These are phyloP conservation scores for Drosophila dives DNA, from an alignment of 2,888 invertebrate genomes.

Conservation along the genomic window DNA sequence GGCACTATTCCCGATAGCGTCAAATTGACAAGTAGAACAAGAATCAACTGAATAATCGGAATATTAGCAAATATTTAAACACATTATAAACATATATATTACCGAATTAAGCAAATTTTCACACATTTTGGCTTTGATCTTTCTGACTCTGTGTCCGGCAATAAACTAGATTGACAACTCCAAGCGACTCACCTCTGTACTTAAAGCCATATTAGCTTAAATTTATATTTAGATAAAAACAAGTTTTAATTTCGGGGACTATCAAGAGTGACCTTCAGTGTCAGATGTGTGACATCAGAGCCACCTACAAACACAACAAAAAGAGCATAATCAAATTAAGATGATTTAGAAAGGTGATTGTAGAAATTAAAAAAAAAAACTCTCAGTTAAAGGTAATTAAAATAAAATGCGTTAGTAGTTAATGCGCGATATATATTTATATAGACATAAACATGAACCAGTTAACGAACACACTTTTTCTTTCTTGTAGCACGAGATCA, in stretches of 20 bases:
- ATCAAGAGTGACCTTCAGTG: conserved; percentile 27
- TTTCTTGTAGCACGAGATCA: conserved; percentile 8
- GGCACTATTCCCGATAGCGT: conserved; percentile 26
- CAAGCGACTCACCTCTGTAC: conserved; percentile 31
- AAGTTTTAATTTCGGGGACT: conserved; percentile 24
- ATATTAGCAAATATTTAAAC: neutral
- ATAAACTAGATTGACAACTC: conserved; percentile 29
- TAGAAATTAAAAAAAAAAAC: conserved; percentile 1
- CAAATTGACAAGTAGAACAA: conserved; percentile 19
- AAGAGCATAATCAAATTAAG: neutral
- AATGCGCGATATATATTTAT: neutral
- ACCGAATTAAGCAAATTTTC: conserved; percentile 24
- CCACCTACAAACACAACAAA: conserved; percentile 38
- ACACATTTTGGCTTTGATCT: conserved; percentile 38
- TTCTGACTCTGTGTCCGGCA: conserved; percentile 4
- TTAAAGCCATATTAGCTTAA: conserved; percentile 10
- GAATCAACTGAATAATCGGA: conserved; percentile 23
- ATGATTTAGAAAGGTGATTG: conserved; percentile 18
- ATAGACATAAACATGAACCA: neutral
- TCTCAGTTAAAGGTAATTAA: conserved; percentile 12
- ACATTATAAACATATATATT: neutral
- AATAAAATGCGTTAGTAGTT: conserved; percentile 10
- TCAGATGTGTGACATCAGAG: conserved; percentile 20
- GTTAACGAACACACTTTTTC: neutral
- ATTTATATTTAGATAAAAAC: conserved; percentile 38